Evolutionary conservation across 2,113 vertebrate genomes (phyloP).

Genomic region (Nesoenas mayeri): DNA sequence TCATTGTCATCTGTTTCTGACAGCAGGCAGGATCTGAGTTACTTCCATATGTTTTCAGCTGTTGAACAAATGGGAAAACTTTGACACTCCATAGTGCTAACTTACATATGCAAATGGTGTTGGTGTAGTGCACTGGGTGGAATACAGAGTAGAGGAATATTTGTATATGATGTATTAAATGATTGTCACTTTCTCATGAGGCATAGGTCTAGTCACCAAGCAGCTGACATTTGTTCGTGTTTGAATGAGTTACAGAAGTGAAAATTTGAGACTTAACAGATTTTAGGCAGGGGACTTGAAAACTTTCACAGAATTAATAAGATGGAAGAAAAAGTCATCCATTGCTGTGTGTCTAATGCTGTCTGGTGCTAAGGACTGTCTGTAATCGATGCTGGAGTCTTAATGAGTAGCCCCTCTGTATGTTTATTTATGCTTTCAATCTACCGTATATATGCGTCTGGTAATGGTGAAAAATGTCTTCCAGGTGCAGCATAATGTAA

Average conservation of each 20-base stretch:
- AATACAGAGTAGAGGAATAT: not conserved
- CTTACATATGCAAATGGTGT: not conserved
- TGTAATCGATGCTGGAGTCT: not conserved
- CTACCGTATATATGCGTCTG: slow-evolving; percentile 6
- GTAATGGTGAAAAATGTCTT: slow-evolving; percentile 52
- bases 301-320: not conserved
- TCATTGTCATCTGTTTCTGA: slow-evolving; percentile 14
- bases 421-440: slow-evolving; percentile 35
- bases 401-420: slow-evolving; percentile 31
- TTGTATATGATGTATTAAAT: not conserved
- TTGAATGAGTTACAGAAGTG: not conserved
- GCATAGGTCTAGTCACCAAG: not conserved
- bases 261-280: not conserved
- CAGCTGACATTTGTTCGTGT: not conserved
- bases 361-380: not conserved
- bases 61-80: not conserved
- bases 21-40: slow-evolving; percentile 9
- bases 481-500: slow-evolving; percentile 49
- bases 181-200: not conserved
- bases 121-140: not conserved
- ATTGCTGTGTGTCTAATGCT: not conserved
- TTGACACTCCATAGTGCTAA: not conserved
- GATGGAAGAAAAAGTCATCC: not conserved
- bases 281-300: not conserved
- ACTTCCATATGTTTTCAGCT: not conserved